phyloP scores from a whole-genome alignment of 1,140 invertebrate genomes.

The Xylocopa sonorina region DNA sequence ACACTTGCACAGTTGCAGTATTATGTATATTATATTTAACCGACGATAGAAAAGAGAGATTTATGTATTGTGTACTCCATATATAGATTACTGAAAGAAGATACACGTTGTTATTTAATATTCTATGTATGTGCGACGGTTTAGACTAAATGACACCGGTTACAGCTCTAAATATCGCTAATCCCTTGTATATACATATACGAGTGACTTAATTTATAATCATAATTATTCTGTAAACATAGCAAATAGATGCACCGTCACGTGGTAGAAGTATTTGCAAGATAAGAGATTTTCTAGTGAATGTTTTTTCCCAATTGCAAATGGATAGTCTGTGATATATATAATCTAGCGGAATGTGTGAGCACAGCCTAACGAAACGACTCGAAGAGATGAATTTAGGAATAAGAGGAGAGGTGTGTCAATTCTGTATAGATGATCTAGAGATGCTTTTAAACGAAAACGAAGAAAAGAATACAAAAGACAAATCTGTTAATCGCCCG shows the following conservation, averaged over 20 bases:
- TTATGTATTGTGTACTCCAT: background rate
- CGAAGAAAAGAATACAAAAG: constrained; percentile 7
- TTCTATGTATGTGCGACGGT: background rate
- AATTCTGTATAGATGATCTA: constrained; percentile 57
- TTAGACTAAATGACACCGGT: constrained; percentile 23
- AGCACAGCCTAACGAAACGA: constrained; percentile 20
- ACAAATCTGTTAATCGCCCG: too few species aligned
- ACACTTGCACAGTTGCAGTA: constrained; percentile 32
- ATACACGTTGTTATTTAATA: constrained; percentile 30
- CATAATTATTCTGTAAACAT: constrained; percentile 28
- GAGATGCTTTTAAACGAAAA: constrained; percentile 44
- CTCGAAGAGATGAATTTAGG: background rate
- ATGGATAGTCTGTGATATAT: constrained; percentile 63
- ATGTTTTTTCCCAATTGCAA: constrained; percentile 57
- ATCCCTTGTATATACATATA: constrained; percentile 51
- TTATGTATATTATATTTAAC: constrained; percentile 32
- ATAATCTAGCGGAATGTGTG: constrained; percentile 59
- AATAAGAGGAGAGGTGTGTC: constrained; percentile 14
- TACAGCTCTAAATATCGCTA: constrained; percentile 26
- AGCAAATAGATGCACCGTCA: constrained; percentile 45
- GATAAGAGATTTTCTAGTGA: constrained; percentile 52
- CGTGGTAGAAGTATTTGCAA: constrained; percentile 22
- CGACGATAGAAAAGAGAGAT: background rate
- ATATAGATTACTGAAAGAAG: background rate
- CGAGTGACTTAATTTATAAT: constrained; percentile 26